Evolutionary conservation across 2,113 vertebrate species (phyloP), one percentile per base, ranked within the genome.

Genomic region (Herpailurus yagouaroundi): DNA sequence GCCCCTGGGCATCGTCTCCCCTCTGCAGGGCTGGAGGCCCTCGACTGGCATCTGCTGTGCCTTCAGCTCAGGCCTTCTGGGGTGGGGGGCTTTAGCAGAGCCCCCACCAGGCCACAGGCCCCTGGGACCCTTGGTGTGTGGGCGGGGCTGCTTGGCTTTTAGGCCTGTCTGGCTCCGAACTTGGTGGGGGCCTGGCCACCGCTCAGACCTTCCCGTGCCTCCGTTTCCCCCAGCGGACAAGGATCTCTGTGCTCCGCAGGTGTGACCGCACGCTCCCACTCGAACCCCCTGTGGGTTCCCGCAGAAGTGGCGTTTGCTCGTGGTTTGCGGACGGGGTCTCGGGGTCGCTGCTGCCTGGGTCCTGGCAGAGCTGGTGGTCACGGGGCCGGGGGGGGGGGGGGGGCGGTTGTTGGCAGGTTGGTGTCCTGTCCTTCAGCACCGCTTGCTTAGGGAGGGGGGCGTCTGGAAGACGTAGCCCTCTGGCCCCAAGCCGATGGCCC

Each of bases 291-390:
- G 25, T 1, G 2, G 2, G 15, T 48, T 10, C n/a, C 19, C 48
- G 2, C 0, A 21, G 85, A 38, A 50, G 1, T 2, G 1, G 48
- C 5, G 0, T 13, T 1, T 8, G 1, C 14, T 50, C 29, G 6
- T 7, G 45, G 41, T 69, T 11, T 88, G 60, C 41, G 74, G 73
- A 2, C 0, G 19, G 80, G 57, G 33, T 11, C 16, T 21, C 21
- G 21, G 3, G 2, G 27, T 45, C 4, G 2, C 52, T 4, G 13
- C 3, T 23, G 36, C 27, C 4, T 3, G 57, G 74, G 80, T 64
- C 76, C 18, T 7, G 38, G n/a, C 33, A 16, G 52, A 68, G 41
- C 64, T 13, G 3, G 55, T 4, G 89, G 60, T 9, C 18, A 1
- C 0, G 10, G 14, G 52, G 71, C 45, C 14, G 3, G 19, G 79